phyloP scores from a whole-genome alignment of 2,888 invertebrate genomes.

The Drosophila pegasa region DNA sequence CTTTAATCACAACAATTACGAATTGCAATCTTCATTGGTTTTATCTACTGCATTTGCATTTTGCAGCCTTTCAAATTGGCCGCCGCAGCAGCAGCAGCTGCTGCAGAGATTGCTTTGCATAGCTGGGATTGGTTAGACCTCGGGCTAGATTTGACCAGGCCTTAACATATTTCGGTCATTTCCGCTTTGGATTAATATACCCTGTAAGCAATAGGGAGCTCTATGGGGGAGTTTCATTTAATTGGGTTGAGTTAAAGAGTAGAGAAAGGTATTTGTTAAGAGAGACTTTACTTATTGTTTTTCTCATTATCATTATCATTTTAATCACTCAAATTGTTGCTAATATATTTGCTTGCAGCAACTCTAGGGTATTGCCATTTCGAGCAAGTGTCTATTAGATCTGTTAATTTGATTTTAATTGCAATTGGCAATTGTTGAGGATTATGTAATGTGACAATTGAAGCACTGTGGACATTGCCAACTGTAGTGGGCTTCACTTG shows the following conservation, averaged over 20 bases:
- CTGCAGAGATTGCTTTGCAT: slow-evolving; percentile 30
- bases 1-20: slow-evolving; percentile 55
- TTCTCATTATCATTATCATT: background rate
- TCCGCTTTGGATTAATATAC: slow-evolving; percentile 35
- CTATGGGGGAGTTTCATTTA: background rate
- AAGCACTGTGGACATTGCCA: slow-evolving; percentile 30
- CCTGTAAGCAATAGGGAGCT: background rate
- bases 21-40: slow-evolving; percentile 71
- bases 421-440: slow-evolving; percentile 41
- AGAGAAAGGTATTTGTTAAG: background rate
- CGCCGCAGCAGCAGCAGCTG: slow-evolving; percentile 19
- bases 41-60: slow-evolving; percentile 62
- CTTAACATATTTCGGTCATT: slow-evolving; percentile 44
- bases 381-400: background rate
- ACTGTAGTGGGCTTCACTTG: slow-evolving; percentile 41
- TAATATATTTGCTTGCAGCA: too few relatives aligned
- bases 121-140: slow-evolving; percentile 10
- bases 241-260: background rate
- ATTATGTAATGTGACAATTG: slow-evolving; percentile 58
- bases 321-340: background rate
- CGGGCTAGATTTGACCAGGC: slow-evolving; percentile 28
- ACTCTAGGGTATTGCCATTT: slow-evolving; percentile 5
- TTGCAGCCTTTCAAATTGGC: slow-evolving; percentile 65
- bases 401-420: slow-evolving; percentile 53
- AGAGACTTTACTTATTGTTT: background rate